These are phyloP conservation scores for Leptopterna dolabrata DNA, from an alignment of 2,888 invertebrate species.

Conservation along the genomic window DNA sequence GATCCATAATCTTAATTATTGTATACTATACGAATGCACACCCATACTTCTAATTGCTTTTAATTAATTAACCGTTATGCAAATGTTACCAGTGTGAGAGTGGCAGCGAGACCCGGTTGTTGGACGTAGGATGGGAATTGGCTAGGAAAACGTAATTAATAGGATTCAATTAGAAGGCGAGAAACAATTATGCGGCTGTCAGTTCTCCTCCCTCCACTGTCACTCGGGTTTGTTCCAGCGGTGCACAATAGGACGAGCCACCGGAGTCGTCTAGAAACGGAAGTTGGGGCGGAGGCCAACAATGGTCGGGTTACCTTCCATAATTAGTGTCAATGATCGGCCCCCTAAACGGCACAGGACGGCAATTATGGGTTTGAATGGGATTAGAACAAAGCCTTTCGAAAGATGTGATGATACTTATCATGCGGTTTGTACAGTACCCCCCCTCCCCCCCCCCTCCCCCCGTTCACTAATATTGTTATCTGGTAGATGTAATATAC, in stretches of 20 bases:
- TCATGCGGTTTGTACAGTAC: no score
- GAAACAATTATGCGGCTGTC: slow-evolving; percentile 7
- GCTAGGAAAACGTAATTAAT: slow-evolving; percentile 11
- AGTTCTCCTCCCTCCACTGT: not conserved
- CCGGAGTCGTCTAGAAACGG: not conserved
- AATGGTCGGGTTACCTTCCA: not conserved
- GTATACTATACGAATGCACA: no score
- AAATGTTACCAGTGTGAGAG: not conserved
- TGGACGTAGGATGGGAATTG: not conserved
- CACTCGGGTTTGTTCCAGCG: not conserved
- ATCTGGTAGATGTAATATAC: no score
- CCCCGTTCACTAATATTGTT: no score
- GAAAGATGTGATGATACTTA: no score
- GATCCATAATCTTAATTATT: no score
- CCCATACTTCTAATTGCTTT: no score
- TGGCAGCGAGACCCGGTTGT: not conserved
- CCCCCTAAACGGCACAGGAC: not conserved
- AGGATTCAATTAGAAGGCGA: slow-evolving; percentile 3
- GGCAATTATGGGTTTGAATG: not conserved
- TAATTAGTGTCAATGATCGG: not conserved
- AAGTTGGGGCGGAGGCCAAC: not conserved
- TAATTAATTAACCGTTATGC: no score
- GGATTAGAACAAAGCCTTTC: not conserved
- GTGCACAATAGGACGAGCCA: not conserved
- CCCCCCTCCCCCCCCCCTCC: no score